Evolutionary conservation across 2,797 vertebrate species (phyloP).

Genomic region (Holocentrus rufus): DNA sequence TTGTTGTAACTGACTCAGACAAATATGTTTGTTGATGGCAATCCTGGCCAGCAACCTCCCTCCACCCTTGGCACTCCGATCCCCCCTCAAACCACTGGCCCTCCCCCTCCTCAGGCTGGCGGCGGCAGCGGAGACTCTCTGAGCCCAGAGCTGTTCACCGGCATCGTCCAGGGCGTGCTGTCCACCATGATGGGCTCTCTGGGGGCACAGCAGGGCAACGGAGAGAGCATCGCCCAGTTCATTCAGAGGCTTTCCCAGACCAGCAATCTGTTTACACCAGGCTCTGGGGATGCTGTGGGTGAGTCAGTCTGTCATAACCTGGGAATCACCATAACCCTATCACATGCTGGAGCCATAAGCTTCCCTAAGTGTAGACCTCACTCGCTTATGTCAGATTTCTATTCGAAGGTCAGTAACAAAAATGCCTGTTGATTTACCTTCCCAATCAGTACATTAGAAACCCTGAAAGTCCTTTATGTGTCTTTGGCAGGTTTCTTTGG

Average conservation of each 20-base stretch:
- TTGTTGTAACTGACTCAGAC: not conserved
- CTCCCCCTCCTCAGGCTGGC: slow-evolving; percentile 41
- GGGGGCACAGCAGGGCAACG: slow-evolving; percentile 82
- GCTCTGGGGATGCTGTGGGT: slow-evolving; percentile 86
- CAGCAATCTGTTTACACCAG: slow-evolving; percentile 87
- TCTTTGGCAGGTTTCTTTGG: slow-evolving; percentile 84
- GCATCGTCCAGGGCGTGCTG: slow-evolving; percentile 88
- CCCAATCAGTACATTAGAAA: too few species aligned
- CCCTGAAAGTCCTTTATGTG: not conserved
- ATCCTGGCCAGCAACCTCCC: slow-evolving; percentile 42
- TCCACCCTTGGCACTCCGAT: slow-evolving; percentile 26
- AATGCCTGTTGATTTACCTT: too few species aligned
- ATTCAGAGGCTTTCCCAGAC: slow-evolving; percentile 89
- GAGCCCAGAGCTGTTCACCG: slow-evolving; percentile 87
- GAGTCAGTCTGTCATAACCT: slow-evolving; percentile 47
- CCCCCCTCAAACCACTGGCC: slow-evolving; percentile 25
- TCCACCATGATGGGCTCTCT: slow-evolving; percentile 89
- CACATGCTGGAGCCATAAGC: too few species aligned
- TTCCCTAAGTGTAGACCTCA: too few species aligned
- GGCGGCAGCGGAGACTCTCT: slow-evolving; percentile 73
- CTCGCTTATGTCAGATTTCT: too few species aligned
- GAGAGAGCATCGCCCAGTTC: slow-evolving; percentile 89
- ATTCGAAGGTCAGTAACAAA: too few species aligned
- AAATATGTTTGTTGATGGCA: slow-evolving; percentile 3
- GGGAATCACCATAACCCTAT: too few species aligned